Conservation (phyloP, 2,113 vertebrate genomes). For the Alligator mississippiensis region DNA sequence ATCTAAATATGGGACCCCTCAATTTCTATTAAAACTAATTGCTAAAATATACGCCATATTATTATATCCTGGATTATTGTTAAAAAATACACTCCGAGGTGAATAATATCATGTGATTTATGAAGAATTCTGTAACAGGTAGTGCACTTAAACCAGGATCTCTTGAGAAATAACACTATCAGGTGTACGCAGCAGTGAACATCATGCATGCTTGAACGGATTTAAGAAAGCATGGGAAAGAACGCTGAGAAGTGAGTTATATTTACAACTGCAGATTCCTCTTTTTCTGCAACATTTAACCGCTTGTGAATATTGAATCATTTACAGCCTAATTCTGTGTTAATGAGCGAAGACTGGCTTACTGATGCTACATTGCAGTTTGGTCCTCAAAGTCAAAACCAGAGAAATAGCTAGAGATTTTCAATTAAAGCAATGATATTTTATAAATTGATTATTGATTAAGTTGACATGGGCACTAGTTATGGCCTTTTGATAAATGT, state of each 20-base stretch:
- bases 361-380: background rate
- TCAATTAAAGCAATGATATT: conserved; percentile 47
- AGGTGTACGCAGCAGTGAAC: background rate
- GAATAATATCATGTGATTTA: background rate
- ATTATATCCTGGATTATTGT: background rate
- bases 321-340: conserved; percentile 28
- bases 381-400: conserved; percentile 18
- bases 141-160: background rate
- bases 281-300: background rate
- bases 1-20: background rate
- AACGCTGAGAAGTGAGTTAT: background rate
- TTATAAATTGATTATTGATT: conserved; percentile 69
- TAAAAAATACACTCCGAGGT: background rate
- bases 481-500: conserved; percentile 39
- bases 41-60: background rate
- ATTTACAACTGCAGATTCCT: background rate
- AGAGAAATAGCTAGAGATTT: conserved; percentile 30
- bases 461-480: background rate
- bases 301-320: conserved; percentile 11
- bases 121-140: background rate
- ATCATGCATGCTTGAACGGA: background rate
- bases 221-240: background rate
- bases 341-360: conserved; percentile 28
- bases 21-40: background rate
- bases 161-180: conserved; percentile 2